Evolutionary conservation across 2,113 vertebrate species (phyloP), one percentile per base, ranked within the genome.

Genomic region (Eretmochelys imbricata): DNA sequence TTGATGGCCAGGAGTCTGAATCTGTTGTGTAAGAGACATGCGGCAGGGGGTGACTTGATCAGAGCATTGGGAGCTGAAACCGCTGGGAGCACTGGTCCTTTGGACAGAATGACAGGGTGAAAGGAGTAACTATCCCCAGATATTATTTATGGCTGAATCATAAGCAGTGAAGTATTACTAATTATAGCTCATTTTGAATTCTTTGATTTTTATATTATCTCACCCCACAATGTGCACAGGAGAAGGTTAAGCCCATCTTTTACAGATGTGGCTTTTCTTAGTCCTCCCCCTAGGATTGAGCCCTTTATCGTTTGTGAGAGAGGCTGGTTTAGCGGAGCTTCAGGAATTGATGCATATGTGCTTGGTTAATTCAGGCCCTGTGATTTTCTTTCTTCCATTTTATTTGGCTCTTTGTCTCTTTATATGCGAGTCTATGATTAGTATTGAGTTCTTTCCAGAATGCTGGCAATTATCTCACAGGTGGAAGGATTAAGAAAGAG

Each of bases 381-480:
- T 80, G 95, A 90, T 96, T 98, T 96, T 19, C 78, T 95, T 87
- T 84, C 42, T 94, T 89, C 85, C 89, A 14, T 97, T 97, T 97
- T 96, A 94, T 98, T 94, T 96, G 89, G 62, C 95, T 97, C 97
- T 97, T 97, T 96, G 92, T 97, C 94, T 98, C 95, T 97, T 98
- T 97, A 97, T 97, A 88, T 96, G 86, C 89, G 93, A 97, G 96
- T 95, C 97, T 98, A 50, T 98, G 98, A 98, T 98, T 98, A 98
- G 89, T 96, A 94, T 85, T 94, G 96, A 96, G 82, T 97, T 98
- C 95, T 98, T 87, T 89, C 90, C 95, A 98, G 97, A 98, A 96
- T 97, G 80, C 94, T 94, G 87, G 95, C 97, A 98, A 97, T 98
- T 98, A 98, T 98, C 97, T 98, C 97, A 97, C 96, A 98, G 98